Evolutionary conservation across 2,113 vertebrate species (phyloP).

Genomic region (Bombycilla garrulus): DNA sequence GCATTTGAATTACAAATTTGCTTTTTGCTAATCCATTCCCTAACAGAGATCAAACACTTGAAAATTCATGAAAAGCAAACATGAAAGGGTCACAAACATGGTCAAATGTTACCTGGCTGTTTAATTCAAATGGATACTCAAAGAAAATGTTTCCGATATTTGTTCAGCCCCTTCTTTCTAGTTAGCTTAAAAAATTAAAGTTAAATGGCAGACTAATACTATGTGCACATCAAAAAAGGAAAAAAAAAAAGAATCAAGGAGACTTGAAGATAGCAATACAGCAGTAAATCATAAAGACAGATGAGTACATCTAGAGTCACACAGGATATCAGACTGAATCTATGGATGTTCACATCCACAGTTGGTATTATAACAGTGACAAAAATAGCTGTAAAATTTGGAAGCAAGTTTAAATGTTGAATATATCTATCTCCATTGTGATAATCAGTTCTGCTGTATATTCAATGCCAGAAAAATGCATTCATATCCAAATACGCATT

Average conservation of each 20-base stretch:
- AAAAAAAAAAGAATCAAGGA: background rate
- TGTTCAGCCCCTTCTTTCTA: constrained; percentile 53
- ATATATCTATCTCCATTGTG: background rate
- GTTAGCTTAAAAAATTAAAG: constrained; percentile 69
- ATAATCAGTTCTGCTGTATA: background rate
- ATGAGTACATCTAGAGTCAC: background rate
- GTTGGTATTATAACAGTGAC: background rate
- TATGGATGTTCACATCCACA: background rate
- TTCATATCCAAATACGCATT: background rate
- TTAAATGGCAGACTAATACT: constrained; percentile 59
- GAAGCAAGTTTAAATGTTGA: background rate
- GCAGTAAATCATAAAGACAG: background rate
- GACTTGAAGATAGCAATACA: background rate
- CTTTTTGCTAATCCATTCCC: constrained; percentile 64
- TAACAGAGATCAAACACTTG: constrained; percentile 67
- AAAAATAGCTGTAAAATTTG: background rate
- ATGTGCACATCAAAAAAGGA: constrained; percentile 56
- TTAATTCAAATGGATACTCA: constrained; percentile 67
- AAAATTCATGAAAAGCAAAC: constrained; percentile 70
- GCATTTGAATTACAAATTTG: constrained; percentile 68
- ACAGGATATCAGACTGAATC: background rate
- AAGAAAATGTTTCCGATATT: constrained; percentile 63
- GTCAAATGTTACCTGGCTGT: constrained; percentile 64
- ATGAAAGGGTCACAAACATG: constrained; percentile 62
- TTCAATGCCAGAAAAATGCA: background rate